Conservation (phyloP, 2,888 invertebrate genomes). For the Apotomis turbidana region DNA sequence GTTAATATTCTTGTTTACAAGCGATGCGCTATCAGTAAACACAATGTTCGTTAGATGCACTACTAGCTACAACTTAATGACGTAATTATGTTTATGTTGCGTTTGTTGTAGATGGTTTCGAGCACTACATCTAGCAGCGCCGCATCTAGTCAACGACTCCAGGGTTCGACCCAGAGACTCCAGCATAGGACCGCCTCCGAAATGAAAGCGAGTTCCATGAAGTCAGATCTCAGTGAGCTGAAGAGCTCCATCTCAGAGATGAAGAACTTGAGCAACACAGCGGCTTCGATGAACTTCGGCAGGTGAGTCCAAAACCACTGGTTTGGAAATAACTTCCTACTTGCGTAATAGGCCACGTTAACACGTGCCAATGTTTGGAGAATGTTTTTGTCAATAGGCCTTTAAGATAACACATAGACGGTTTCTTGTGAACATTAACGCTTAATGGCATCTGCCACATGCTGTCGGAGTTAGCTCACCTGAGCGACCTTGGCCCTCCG, state of each 20-base stretch:
- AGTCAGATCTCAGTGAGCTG: constrained; percentile 90
- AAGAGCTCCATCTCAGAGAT: constrained; percentile 94
- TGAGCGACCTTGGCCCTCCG: constrained; percentile 78
- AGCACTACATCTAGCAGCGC: constrained; percentile 85
- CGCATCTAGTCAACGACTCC: constrained; percentile 84
- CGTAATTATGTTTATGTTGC: constrained; percentile 40
- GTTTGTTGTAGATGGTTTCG: constrained; percentile 75
- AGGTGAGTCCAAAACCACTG: constrained; percentile 58
- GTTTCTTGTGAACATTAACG: constrained; percentile 37
- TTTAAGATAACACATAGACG: constrained; percentile 39
- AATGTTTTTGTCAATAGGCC: constrained; percentile 58
- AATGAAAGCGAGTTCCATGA: constrained; percentile 92
- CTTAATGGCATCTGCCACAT: constrained; percentile 46
- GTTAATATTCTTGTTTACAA: constrained; percentile 50
- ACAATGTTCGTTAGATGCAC: constrained; percentile 35
- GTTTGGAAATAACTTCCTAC: constrained; percentile 38
- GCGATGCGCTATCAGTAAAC: constrained; percentile 41
- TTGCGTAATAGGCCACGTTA: constrained; percentile 43
- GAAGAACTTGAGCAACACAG: constrained; percentile 86
- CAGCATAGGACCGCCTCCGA: constrained; percentile 86
- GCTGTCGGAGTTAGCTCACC: constrained; percentile 74
- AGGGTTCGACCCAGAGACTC: constrained; percentile 83
- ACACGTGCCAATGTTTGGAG: constrained; percentile 58
- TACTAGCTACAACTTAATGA: constrained; percentile 22
- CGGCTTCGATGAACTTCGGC: constrained; percentile 75